phyloP scores from a whole-genome alignment of 1,140 invertebrate species.

The Drosophila sucinea region DNA sequence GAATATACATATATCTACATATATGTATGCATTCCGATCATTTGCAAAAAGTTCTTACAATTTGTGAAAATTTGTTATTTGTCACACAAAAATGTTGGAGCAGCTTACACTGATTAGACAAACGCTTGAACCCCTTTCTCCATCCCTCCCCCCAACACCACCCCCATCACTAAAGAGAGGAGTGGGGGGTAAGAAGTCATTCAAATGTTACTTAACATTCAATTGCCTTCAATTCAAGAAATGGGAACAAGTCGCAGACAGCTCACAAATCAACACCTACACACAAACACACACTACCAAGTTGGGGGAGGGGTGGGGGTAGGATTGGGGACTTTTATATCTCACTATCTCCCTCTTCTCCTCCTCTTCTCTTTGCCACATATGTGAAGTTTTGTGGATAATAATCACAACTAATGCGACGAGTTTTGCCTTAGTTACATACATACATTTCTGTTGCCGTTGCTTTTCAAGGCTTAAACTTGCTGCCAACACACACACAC shows the following conservation, averaged over 20 bases:
- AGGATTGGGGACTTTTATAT: background rate
- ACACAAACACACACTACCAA: constrained; percentile 32
- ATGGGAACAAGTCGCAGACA: constrained; percentile 46
- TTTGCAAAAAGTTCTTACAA: background rate
- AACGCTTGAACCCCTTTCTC: background rate
- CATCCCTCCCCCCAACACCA: too few species aligned
- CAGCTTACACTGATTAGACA: constrained; percentile 67
- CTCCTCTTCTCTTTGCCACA: constrained; percentile 1
- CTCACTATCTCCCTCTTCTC: constrained; percentile 26
- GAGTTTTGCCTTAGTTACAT: constrained; percentile 62
- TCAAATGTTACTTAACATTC: constrained; percentile 67
- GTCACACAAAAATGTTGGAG: constrained; percentile 17
- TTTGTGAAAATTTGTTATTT: constrained; percentile 1
- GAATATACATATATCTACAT: background rate
- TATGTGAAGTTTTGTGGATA: constrained; percentile 51
- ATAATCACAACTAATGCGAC: constrained; percentile 76
- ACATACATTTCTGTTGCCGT: constrained; percentile 40
- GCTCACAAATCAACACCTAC: constrained; percentile 77
- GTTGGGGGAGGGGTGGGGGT: background rate
- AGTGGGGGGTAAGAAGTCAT: constrained; percentile 31
- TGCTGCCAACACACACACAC: background rate
- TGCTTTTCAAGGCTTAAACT: constrained; percentile 37
- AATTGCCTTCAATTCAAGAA: constrained; percentile 66
- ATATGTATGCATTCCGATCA: background rate
- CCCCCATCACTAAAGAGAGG: background rate